These are phyloP conservation scores for Cassiopea andromeda DNA, from an alignment of 30 jellyfish, hydroid and myxozoan genomes.

Conservation along the genomic window DNA sequence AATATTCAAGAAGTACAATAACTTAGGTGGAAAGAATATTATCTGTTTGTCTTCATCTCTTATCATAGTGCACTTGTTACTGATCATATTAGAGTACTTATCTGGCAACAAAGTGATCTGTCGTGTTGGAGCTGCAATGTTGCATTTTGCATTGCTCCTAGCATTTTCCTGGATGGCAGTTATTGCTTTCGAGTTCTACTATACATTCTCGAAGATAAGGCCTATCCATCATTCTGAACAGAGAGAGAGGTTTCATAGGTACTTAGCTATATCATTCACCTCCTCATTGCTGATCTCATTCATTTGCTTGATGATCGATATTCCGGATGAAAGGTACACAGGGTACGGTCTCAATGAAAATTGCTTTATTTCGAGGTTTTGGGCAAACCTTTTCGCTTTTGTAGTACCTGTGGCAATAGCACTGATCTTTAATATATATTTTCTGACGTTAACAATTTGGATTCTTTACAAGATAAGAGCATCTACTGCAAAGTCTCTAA, in stretches of 20 bases:
- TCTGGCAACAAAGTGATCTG: constrained; percentile 20
- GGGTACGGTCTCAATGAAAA: constrained; percentile 53
- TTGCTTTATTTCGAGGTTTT: constrained; percentile 44
- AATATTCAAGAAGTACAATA: not conserved
- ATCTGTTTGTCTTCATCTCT: constrained; percentile 37
- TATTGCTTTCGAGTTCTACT: constrained; percentile 37
- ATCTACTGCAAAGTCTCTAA: constrained; percentile 3
- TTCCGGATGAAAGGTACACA: constrained; percentile 38
- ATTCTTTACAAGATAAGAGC: not conserved
- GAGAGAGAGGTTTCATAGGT: constrained; percentile 14
- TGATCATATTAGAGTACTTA: not conserved
- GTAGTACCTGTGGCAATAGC: constrained; percentile 30
- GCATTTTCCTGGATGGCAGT: constrained; percentile 66
- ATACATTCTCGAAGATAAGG: constrained; percentile 32
- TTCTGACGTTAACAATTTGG: constrained; percentile 26
- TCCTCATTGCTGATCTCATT: not conserved
- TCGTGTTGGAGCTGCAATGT: constrained; percentile 29
- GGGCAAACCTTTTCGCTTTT: constrained; percentile 67
- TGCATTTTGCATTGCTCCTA: constrained; percentile 40
- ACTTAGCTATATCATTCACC: constrained; percentile 15
- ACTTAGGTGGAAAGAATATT: constrained; percentile 41
- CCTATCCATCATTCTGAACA: constrained; percentile 10
- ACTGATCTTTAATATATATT: constrained; percentile 27
- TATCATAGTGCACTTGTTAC: constrained; percentile 6
- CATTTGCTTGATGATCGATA: constrained; percentile 51